A percentile compares a stretch with the other conserved stretches of the same genome.
Evolutionary conservation across 2,888 invertebrate genomes (phyloP).

Genomic region (Lochmaea capreae): DNA sequence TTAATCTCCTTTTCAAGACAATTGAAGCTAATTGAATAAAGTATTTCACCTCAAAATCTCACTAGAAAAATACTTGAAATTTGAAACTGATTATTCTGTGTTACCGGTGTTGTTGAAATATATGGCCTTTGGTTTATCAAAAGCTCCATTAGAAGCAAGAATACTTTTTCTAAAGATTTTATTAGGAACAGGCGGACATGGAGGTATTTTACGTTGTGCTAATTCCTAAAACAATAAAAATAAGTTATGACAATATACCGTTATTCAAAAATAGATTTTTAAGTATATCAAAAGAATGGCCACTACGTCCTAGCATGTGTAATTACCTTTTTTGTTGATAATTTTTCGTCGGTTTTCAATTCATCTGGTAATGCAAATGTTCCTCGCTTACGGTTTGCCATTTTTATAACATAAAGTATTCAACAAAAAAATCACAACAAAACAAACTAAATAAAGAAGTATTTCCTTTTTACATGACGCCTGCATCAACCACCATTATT

Average conservation of each 20-base stretch:
- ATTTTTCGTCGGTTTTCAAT: constrained; percentile 48
- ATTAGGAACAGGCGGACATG: constrained; percentile 51
- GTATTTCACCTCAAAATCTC: not conserved
- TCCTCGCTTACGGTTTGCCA: constrained; percentile 50
- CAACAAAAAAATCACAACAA: constrained; percentile 30
- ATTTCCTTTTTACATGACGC: constrained; percentile 42
- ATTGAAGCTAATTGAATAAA: not conserved
- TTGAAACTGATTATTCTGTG: too few species aligned
- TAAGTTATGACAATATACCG: constrained; percentile 16
- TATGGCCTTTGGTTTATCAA: constrained; percentile 46
- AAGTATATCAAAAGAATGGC: constrained; percentile 10
- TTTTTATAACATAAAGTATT: constrained; percentile 39
- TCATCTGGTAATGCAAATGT: constrained; percentile 45
- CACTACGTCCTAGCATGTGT: constrained; percentile 17
- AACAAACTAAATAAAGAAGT: constrained; percentile 43
- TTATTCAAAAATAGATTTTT: constrained; percentile 13
- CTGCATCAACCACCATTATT: constrained; percentile 16
- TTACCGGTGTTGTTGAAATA: constrained; percentile 50
- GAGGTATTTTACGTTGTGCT: constrained; percentile 46
- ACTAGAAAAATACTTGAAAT: too few species aligned
- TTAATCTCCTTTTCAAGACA: not conserved
- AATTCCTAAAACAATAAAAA: constrained; percentile 45
- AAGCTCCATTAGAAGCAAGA: constrained; percentile 36
- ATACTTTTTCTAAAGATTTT: constrained; percentile 48
- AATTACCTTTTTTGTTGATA: constrained; percentile 53